These are phyloP conservation scores for Semaprochilodus insignis DNA, from an alignment of 2,797 vertebrate species.

Conservation along the genomic window DNA sequence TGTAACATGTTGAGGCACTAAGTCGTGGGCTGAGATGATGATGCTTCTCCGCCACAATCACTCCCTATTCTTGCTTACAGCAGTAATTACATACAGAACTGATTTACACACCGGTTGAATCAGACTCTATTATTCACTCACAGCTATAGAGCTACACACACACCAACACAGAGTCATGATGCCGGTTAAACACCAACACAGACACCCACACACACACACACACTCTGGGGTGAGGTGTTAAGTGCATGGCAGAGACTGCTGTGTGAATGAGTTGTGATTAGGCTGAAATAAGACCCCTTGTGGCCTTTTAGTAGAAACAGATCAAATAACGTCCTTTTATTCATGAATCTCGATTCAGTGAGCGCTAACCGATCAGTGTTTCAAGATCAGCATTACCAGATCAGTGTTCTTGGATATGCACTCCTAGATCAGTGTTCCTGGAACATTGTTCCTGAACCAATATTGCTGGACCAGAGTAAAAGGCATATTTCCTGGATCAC, in stretches of 20 bases:
- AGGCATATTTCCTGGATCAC: neutral
- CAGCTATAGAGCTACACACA: slow-evolving; percentile 70
- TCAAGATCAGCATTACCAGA: slow-evolving; percentile 42
- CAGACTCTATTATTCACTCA: slow-evolving; percentile 83
- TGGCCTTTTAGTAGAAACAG: neutral
- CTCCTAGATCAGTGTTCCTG: slow-evolving; percentile 8
- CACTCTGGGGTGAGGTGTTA: neutral
- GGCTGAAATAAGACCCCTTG: neutral
- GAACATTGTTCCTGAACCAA: neutral
- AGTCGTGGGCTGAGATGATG: slow-evolving; percentile 77
- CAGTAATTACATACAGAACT: slow-evolving; percentile 79
- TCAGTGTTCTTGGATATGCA: neutral
- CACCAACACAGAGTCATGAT: slow-evolving; percentile 68
- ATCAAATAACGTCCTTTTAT: neutral
- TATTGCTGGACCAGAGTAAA: neutral
- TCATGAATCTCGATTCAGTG: too few species aligned
- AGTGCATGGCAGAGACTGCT: neutral
- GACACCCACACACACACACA: slow-evolving; percentile 1
- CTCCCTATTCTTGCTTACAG: slow-evolving; percentile 69
- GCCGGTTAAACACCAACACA: slow-evolving; percentile 59
- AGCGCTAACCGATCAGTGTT: too few species aligned
- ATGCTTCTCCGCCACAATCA: slow-evolving; percentile 74
- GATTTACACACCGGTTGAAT: slow-evolving; percentile 81
- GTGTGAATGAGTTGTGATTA: slow-evolving; percentile 6
- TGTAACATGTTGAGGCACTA: slow-evolving; percentile 73